Percentiles rank a stretch among this genome's conserved stretches.
Evolutionary conservation across 2,888 invertebrate species (phyloP).

Genomic region (Xylota sylvarum): DNA sequence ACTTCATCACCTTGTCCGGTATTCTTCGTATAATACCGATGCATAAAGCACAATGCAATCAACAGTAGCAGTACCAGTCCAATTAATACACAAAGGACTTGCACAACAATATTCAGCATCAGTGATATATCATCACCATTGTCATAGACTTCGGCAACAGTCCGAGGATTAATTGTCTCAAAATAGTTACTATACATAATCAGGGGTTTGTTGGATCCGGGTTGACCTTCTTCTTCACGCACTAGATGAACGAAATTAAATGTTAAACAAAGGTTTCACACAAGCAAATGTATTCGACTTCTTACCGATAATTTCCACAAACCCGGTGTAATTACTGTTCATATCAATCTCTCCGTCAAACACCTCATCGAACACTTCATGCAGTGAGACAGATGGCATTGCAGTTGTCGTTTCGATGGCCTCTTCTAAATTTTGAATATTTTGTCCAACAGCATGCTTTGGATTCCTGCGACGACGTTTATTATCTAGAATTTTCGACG

Average conservation of each 20-base stretch:
- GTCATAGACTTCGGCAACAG: constrained; percentile 84
- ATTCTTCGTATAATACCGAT: constrained; percentile 88
- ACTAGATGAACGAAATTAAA: constrained; percentile 77
- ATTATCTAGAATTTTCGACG: constrained; percentile 81
- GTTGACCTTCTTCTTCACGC: constrained; percentile 80
- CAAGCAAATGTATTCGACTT: background rate
- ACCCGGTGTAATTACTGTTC: constrained; percentile 93
- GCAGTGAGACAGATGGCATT: constrained; percentile 55
- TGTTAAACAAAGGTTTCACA: background rate
- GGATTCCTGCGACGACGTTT: constrained; percentile 81
- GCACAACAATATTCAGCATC: constrained; percentile 87
- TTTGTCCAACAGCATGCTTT: constrained; percentile 79
- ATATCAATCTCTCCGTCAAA: constrained; percentile 91
- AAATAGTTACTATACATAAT: constrained; percentile 92
- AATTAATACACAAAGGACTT: constrained; percentile 89
- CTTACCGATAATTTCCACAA: constrained; percentile 92
- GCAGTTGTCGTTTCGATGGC: constrained; percentile 48
- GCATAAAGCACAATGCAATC: constrained; percentile 88
- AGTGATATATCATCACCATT: constrained; percentile 84
- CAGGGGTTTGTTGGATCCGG: constrained; percentile 84
- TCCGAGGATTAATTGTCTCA: constrained; percentile 90
- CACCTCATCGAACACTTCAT: constrained; percentile 82
- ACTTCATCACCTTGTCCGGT: constrained; percentile 89
- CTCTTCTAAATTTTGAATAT: constrained; percentile 75
- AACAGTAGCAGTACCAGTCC: constrained; percentile 88